Evolutionary conservation across 2,888 invertebrate genomes (phyloP), one percentile per base, ranked within the genome.

Genomic region (Hypomecis atomaria): DNA sequence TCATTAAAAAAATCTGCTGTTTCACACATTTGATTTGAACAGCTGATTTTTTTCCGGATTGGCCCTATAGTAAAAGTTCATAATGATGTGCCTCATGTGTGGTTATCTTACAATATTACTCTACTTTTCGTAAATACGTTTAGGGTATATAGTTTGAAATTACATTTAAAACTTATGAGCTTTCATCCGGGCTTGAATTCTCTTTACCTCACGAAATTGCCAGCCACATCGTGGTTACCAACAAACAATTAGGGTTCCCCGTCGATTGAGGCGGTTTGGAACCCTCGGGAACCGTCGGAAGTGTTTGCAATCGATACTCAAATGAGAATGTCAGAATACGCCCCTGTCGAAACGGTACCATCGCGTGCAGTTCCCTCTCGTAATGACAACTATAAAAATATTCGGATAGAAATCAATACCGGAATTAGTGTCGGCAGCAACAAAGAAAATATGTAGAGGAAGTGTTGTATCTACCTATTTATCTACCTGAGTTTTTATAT

Each of bases 241-340:
- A 40, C 57, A 56, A 65, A 65, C 64, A 60, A 47, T 60, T 60
- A 52, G 56, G 49, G 45, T 59, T 59, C 40, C 40, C 54, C 49
- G 48, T 43, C 63, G 49, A 59, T 58, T 36, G 42, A 36, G 48
- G 58, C n/a, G 52, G 52, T 42, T 53, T 43, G 10, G 45, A 63
- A 57, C 71, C 68, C 72, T 54, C 37, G 67, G 66, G 67, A 62
- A 72, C 70, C 67, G 74, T 77, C 81, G 82, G 81, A 84, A 85
- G 78, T 76, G 78, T 76, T 76, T 75, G 82, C 78, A 82, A 85
- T 86, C 82, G 82, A 86, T 83, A 84, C 77, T 62, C 66, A 67
- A 76, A 72, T 62, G 67, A 62, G 60, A 47, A 54, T 42, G 59
- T 10, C 59, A 56, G 54, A 59, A 59, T 66, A 52, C 60, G 62